A percentile compares a stretch with the other conserved stretches of the same genome.
Evolutionary conservation across 2,888 invertebrate genomes (phyloP).

Genomic region (Anthrax anthrax): DNA sequence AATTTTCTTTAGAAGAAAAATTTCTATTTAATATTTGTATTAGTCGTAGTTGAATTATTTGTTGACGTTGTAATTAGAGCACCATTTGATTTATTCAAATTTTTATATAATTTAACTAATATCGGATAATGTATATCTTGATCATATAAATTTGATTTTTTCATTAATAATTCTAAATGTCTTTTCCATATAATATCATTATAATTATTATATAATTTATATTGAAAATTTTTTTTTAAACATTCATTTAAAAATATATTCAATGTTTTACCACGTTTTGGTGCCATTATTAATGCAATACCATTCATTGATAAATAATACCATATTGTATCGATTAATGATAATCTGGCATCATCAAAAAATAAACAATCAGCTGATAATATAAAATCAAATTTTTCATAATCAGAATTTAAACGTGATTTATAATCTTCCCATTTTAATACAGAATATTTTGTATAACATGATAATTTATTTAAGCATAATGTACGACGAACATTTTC

Average conservation of each 20-base stretch:
- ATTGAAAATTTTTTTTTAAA: constrained; percentile 41
- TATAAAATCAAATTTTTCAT: constrained; percentile 49
- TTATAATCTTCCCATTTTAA: constrained; percentile 40
- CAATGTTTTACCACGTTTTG: constrained; percentile 55
- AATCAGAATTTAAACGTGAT: constrained; percentile 23
- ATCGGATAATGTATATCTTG: constrained; percentile 59
- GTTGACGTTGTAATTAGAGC: no score
- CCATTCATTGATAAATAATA: constrained; percentile 45
- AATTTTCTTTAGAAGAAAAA: no score
- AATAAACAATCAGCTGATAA: constrained; percentile 68
- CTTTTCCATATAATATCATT: constrained; percentile 53
- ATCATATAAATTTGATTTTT: constrained; percentile 44
- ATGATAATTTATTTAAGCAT: constrained; percentile 45
- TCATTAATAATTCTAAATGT: constrained; percentile 38
- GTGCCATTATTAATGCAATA: constrained; percentile 60
- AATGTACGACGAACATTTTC: constrained; percentile 55
- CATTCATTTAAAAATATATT: constrained; percentile 51
- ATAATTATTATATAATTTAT: constrained; percentile 44
- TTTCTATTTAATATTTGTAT: no score
- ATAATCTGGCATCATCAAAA: constrained; percentile 56
- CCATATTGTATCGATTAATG: constrained; percentile 53
- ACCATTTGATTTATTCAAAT: no score
- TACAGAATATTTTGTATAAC: constrained; percentile 39
- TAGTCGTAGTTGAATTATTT: no score
- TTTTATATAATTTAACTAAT: constrained; percentile 41